Percentiles rank a stretch among this genome's conserved stretches.
phyloP scores from a whole-genome alignment of 1,140 invertebrate species.

The Lucilia cuprina region DNA sequence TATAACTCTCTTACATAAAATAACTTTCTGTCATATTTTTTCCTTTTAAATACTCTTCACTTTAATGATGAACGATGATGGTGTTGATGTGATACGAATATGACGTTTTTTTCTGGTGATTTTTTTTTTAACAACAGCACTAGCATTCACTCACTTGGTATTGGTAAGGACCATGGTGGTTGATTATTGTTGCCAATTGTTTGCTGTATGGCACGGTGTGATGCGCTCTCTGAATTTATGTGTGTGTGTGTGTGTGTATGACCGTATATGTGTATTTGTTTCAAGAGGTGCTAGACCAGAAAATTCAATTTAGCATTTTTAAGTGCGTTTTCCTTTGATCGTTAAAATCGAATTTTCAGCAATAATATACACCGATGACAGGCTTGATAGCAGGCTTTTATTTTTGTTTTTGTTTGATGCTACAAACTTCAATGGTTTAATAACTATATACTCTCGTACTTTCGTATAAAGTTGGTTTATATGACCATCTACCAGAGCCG shows the following conservation, averaged over 20 bases:
- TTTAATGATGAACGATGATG: slow-evolving; percentile 4
- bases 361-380: slow-evolving; percentile 37
- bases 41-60: slow-evolving; percentile 22
- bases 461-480: background rate
- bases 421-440: background rate
- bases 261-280: background rate
- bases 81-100: background rate
- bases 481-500: background rate
- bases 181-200: slow-evolving; percentile 7
- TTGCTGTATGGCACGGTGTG: background rate
- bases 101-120: background rate
- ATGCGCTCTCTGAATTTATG: background rate
- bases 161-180: background rate
- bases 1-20: background rate
- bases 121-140: background rate
- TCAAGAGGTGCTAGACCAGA: slow-evolving; percentile 52
- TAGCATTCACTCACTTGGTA: background rate
- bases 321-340: slow-evolving; percentile 62
- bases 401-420: background rate
- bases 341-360: slow-evolving; percentile 59
- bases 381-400: slow-evolving; percentile 24
- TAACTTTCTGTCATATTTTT: slow-evolving; percentile 26
- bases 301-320: slow-evolving; percentile 63
- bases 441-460: background rate
- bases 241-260: background rate